phyloP scores from a whole-genome alignment of 2,113 vertebrate genomes.

The Egretta garzetta region DNA sequence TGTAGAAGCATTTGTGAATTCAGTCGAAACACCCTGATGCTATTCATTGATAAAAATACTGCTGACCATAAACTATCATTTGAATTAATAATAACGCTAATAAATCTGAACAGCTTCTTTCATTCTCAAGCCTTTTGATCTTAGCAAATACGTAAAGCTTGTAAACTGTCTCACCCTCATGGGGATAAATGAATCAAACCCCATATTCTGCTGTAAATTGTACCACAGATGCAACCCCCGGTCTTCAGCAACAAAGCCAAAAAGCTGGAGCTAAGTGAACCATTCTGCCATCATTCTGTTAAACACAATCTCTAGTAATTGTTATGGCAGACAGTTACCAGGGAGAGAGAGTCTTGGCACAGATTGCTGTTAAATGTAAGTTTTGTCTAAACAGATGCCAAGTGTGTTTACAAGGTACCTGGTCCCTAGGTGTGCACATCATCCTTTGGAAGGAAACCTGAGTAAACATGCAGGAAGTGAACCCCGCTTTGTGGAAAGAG shows the following conservation, averaged over 20 bases:
- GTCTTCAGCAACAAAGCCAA: background rate
- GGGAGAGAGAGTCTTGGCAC: background rate
- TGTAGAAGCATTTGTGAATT: background rate
- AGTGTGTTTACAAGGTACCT: background rate
- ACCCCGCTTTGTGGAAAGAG: fast-evolving
- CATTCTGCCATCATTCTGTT: background rate
- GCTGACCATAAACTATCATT: background rate
- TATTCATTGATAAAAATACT: background rate
- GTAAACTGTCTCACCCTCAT: background rate
- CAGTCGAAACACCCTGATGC: background rate
- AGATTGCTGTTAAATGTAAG: background rate
- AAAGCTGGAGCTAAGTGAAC: background rate
- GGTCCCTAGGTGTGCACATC: background rate
- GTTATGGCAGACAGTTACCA: background rate
- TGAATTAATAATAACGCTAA: constrained; percentile 20
- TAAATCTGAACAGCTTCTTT: constrained; percentile 13
- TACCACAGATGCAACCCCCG: background rate
- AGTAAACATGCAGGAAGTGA: background rate
- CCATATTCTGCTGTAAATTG: background rate
- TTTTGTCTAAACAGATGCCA: background rate
- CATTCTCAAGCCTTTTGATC: background rate
- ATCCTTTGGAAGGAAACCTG: background rate
- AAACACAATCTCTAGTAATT: background rate
- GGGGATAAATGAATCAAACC: background rate
- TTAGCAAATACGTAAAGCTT: background rate